Conservation (phyloP, 2,113 vertebrate species). For the Dromaius novaehollandiae region DNA sequence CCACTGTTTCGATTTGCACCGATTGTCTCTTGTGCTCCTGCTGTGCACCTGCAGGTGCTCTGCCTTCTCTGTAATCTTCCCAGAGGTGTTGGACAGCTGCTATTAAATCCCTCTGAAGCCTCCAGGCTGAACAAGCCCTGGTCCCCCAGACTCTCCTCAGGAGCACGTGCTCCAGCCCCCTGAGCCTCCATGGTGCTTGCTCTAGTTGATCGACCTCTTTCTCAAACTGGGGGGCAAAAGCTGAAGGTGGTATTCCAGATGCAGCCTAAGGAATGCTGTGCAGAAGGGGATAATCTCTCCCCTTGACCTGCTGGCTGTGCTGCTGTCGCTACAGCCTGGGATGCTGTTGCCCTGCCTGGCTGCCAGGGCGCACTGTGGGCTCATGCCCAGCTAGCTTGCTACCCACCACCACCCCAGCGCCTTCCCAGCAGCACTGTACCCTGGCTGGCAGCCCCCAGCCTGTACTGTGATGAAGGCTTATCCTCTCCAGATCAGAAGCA, state of each 20-base stretch:
- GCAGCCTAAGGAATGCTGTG: background rate
- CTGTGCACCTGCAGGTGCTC: background rate
- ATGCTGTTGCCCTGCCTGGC: background rate
- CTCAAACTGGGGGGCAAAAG: background rate
- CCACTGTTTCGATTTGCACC: background rate
- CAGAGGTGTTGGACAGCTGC: background rate
- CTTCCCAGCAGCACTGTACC: background rate
- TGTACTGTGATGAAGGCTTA: background rate
- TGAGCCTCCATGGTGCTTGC: background rate
- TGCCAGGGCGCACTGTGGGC: background rate
- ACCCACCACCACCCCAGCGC: background rate
- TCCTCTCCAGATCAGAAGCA: background rate
- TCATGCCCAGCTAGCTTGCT: background rate
- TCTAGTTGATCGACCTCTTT: accelerated
- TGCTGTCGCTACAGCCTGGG: background rate
- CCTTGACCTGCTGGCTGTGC: background rate
- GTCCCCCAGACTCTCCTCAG: background rate
- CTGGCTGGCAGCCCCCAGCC: background rate
- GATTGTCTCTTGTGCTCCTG: background rate
- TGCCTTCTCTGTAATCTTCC: background rate
- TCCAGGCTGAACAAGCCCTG: too few species aligned
- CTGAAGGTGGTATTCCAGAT: background rate
- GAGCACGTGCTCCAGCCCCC: background rate
- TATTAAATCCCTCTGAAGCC: background rate
- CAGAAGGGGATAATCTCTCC: background rate